Conservation (phyloP, 2,888 invertebrate genomes). For the Ernsta delagoae region DNA sequence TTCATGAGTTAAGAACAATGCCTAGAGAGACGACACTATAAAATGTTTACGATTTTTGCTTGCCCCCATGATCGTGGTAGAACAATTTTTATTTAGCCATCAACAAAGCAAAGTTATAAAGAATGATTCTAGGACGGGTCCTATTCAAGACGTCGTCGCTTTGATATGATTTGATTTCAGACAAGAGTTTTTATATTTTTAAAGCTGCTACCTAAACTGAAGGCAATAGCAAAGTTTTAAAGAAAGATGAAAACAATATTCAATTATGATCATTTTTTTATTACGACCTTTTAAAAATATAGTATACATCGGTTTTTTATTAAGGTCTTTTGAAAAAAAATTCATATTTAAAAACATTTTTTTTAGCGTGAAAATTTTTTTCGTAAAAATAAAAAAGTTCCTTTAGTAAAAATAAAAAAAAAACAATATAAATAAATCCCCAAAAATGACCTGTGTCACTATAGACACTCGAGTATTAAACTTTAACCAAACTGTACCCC, state of each 20-base stretch:
- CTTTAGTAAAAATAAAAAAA: no score
- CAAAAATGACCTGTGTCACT: conserved; percentile 16
- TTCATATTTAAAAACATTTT: no score
- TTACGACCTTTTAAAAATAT: no score
- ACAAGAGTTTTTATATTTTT: neutral
- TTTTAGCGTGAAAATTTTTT: no score
- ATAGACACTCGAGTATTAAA: conserved; percentile 26
- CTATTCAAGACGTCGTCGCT: conserved; percentile 43
- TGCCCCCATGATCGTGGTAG: conserved; percentile 57
- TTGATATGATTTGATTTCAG: neutral
- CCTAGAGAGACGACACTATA: conserved; percentile 58
- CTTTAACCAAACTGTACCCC: conserved; percentile 28
- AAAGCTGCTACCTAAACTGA: no score
- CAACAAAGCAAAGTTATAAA: conserved; percentile 52
- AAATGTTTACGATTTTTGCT: conserved; percentile 61
- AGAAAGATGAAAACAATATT: no score
- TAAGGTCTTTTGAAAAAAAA: no score
- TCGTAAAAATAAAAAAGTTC: no score
- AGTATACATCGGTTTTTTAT: no score
- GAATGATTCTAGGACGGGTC: conserved; percentile 27
- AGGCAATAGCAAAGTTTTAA: no score
- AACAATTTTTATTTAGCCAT: conserved; percentile 58
- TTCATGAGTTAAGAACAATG: conserved; percentile 58
- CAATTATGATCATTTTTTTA: no score
- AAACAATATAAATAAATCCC: no score